A percentile compares a stretch with the other conserved stretches of the same genome.
These are phyloP conservation scores for Drosophila nigromelanica DNA, from an alignment of 1,140 invertebrate genomes.

Conservation along the genomic window DNA sequence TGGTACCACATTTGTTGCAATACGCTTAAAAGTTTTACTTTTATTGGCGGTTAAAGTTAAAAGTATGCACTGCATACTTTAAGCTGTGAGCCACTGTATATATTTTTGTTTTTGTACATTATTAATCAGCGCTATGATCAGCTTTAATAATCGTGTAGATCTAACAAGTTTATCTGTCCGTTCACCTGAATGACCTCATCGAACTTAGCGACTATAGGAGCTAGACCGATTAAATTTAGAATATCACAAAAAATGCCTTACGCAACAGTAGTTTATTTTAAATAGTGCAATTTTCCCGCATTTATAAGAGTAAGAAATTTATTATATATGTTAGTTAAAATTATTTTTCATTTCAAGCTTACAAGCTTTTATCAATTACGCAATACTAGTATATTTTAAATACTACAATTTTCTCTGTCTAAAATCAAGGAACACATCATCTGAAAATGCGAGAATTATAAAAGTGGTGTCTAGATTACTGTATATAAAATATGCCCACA, in stretches of 20 bases:
- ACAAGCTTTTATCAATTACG: no score
- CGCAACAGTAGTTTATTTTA: not conserved
- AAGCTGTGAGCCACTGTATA: no score
- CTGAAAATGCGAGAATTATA: not conserved
- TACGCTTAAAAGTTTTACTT: no score
- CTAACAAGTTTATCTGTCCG: not conserved
- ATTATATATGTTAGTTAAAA: not conserved
- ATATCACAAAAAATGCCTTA: not conserved
- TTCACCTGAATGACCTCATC: conserved; percentile 11
- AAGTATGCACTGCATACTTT: no score
- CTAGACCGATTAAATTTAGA: not conserved
- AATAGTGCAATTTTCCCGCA: not conserved
- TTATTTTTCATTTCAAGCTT: no score
- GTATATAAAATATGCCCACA: no score
- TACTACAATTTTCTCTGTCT: not conserved
- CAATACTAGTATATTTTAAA: no score
- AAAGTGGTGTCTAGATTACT: not conserved
- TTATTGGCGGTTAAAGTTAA: no score
- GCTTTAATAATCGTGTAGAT: not conserved
- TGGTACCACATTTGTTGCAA: no score
- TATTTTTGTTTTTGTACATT: not conserved
- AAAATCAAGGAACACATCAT: not conserved
- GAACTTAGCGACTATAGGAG: not conserved
- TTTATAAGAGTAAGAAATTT: not conserved
- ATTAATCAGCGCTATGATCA: conserved; percentile 4